Base-by-base conservation (phyloP, 2,113 vertebrate species). In the Neopipo cinnamomea region DNA sequence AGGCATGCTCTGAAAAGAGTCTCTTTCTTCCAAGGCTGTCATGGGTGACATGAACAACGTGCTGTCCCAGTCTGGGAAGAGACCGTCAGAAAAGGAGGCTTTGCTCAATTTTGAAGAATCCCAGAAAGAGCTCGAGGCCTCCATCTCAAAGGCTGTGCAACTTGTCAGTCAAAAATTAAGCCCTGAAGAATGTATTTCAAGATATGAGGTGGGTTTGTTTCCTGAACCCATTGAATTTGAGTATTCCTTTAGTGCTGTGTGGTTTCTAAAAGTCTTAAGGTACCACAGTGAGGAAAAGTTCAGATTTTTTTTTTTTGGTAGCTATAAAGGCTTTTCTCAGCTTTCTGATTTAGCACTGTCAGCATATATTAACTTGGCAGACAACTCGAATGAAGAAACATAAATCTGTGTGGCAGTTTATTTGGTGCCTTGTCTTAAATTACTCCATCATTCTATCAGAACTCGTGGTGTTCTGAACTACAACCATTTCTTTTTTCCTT, bases 161-260 rank as follows among this genome's bases (percentile, higher is more conserved):
- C 88, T 98, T 62, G 58, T 98, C 35, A 53, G 56, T 81, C 95
- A 97, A 44, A 97, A 94, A 92, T 89, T 93, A 35, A 88, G 33
- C 49, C 87, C 83, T 4, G 61, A 97, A 35, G 95, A 86, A 65
- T 90, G 95, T 53, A 50, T 97, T 89, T 82, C 97, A 50, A 97
- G 96, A 94, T 98, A 97, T 1, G 96, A 98, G 98, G 98, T 98
- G 41, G 18, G 97, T 90, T 83, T 41, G 11, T 86, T 46, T 83
- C 72, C 61, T 84, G 28, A 75, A n/a, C 14, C 21, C 78, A 22
- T 20, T 73, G 19, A 42, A 42, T 79, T 25, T 68, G 25, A n/a
- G 7, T 59, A 8, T 28, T 95, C 88, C 19, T 79, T 49, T 49
- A 58, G 53, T 59, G 16, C 30, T 58, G 0, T 42, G 42, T 76